phyloP scores from a whole-genome alignment of 2,797 vertebrate genomes.

The Erethizon dorsatum region DNA sequence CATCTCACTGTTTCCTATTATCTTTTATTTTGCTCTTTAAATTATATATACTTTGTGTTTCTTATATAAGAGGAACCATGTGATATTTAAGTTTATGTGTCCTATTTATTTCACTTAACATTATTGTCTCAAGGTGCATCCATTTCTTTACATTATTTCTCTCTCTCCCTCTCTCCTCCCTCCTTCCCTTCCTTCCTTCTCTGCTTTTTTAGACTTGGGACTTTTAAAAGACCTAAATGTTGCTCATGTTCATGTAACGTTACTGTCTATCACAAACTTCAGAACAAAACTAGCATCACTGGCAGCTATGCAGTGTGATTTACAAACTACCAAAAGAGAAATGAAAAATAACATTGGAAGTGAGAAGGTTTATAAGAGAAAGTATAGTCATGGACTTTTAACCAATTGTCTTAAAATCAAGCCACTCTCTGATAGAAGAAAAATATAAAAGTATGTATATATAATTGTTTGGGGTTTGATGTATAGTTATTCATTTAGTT shows the following conservation, averaged over 20 bases:
- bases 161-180: background rate
- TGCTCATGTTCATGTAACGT: background rate
- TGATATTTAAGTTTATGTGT: background rate
- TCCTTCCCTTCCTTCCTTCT: background rate
- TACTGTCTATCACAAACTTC: background rate
- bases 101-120: background rate
- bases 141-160: background rate
- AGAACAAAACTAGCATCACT: background rate
- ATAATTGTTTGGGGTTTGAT: background rate
- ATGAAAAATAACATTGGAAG: background rate
- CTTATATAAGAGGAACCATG: background rate
- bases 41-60: background rate
- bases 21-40: background rate
- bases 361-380: background rate
- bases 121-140: background rate
- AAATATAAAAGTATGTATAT: background rate
- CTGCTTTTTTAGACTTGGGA: background rate
- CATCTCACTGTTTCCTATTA: background rate
- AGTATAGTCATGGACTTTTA: background rate
- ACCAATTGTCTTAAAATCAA: background rate
- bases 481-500: background rate
- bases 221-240: background rate
- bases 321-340: background rate
- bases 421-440: background rate
- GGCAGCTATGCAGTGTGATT: background rate